A percentile compares a stretch with the other conserved stretches of the same genome.
Evolutionary conservation across 2,888 invertebrate species (phyloP).

Genomic region (Drosophila macrospina): DNA sequence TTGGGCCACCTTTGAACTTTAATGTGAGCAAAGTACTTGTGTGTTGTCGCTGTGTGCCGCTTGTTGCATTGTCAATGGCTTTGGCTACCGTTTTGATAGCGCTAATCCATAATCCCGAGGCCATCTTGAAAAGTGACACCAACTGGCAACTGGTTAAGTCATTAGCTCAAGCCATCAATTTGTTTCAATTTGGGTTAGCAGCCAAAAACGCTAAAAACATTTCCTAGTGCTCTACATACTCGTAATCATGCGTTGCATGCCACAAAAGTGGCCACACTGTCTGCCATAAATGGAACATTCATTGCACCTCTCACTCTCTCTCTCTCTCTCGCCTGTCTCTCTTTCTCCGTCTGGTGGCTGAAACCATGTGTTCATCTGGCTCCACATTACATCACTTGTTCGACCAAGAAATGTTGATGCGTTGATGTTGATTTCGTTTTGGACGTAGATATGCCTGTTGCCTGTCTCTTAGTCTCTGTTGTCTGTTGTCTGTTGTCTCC

Average conservation of each 20-base stretch:
- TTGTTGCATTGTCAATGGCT: conserved; percentile 24
- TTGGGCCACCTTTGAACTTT: conserved; percentile 69
- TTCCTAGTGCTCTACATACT: conserved; percentile 70
- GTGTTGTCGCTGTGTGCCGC: neutral
- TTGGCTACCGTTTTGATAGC: conserved; percentile 44
- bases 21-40: conserved; percentile 48
- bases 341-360: conserved; percentile 49
- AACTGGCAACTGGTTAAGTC: conserved; percentile 42
- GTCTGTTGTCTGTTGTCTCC: conserved; percentile 23
- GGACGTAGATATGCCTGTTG: conserved; percentile 6
- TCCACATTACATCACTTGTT: conserved; percentile 70
- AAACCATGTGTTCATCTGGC: conserved; percentile 47
- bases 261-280: conserved; percentile 46
- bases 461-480: conserved; percentile 10
- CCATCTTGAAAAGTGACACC: neutral
- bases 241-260: conserved; percentile 67
- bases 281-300: conserved; percentile 76
- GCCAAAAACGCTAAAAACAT: conserved; percentile 38
- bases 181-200: conserved; percentile 41
- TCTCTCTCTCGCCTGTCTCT: conserved; percentile 15
- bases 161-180: conserved; percentile 53
- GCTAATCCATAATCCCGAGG: conserved; percentile 38
- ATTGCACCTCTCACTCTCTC: conserved; percentile 45
- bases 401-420: conserved; percentile 45
- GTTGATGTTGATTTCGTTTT: conserved; percentile 52